Percentiles rank a stretch among this genome's conserved stretches.
These are phyloP conservation scores for Coregonus ussuriensis DNA, from an alignment of 2,797 vertebrate species.

Conservation along the genomic window DNA sequence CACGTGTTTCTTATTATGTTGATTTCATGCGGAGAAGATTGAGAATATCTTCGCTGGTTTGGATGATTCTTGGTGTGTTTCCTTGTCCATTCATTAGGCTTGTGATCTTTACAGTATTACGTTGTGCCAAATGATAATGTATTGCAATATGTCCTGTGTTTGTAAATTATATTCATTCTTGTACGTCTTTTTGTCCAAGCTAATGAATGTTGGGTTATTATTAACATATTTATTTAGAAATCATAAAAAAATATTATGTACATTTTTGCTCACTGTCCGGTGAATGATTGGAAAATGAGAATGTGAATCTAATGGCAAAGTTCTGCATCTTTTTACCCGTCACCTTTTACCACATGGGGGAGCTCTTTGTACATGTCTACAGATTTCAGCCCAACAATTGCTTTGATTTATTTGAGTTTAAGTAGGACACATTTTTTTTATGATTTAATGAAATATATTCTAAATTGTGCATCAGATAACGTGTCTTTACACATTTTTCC, in stretches of 20 bases:
- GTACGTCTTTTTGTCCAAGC: constrained; percentile 40
- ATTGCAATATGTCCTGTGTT: constrained; percentile 52
- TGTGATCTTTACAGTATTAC: constrained; percentile 62
- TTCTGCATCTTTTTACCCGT: background rate
- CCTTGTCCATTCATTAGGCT: constrained; percentile 33
- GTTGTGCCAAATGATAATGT: constrained; percentile 50
- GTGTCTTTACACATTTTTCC: background rate
- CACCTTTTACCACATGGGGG: background rate
- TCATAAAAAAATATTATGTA: constrained; percentile 56
- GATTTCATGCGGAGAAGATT: background rate
- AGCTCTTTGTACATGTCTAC: background rate
- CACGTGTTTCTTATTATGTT: background rate
- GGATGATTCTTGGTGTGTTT: constrained; percentile 18
- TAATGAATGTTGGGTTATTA: constrained; percentile 48
- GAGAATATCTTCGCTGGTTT: background rate
- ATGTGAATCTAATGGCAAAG: background rate
- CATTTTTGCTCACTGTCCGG: background rate
- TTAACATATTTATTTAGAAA: constrained; percentile 63
- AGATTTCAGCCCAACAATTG: background rate
- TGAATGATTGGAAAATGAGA: background rate
- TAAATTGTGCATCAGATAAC: background rate
- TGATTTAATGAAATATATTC: background rate
- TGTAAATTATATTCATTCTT: constrained; percentile 43
- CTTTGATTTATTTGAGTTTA: background rate
- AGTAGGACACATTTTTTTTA: background rate